Base-by-base conservation (phyloP, 2,888 invertebrate species). In the Nemoura dubitans region DNA sequence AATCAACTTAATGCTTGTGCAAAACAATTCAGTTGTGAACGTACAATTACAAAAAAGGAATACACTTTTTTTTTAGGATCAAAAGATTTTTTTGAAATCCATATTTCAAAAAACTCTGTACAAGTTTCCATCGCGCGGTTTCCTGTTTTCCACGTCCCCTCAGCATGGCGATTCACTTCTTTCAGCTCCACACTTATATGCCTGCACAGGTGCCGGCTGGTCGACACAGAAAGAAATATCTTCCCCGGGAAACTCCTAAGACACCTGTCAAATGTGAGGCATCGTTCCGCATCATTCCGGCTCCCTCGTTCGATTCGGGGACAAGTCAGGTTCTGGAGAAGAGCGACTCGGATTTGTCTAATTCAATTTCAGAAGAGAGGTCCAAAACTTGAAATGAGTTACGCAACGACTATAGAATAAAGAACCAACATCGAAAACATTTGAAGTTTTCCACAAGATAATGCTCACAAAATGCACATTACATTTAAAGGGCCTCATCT, bases 201-300 rank as follows among this genome's bases (percentile, higher is more conserved):
- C 36, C 36, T 59, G 1, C 21, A 59, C 21, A 59, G 21, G 10
- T 21, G 6, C 14, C 2, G 59, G 6, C 59, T 1, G 16, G 59
- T 1, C 59, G 3, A 16, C 59, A 59, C 59, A 59, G 59, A 59
- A 59, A 10, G 59, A 59, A 59, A 59, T 78, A 78, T 78, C 26
- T 78, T n/a, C 25, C 10, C 10, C 26, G 78, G 28, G 25, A 78
- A 78, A 16, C 42, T 42, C 42, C 83, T 42, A 83, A 83, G 83
- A 83, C 42, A 83, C 83, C 83, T 83, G 83, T 83, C 83, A 83
- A 83, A 83, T 25, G 30, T 83, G 83, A 83, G n/a, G 83, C 36
- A 83, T 83, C 42, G 43, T 42, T 7, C 30, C 26, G 7, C 26
- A 43, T 42, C 36, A 30, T 30, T 25, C 83, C 83, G 42, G 30